These are phyloP conservation scores for Craniophora ligustri DNA, from an alignment of 2,888 invertebrate genomes.

Conservation along the genomic window DNA sequence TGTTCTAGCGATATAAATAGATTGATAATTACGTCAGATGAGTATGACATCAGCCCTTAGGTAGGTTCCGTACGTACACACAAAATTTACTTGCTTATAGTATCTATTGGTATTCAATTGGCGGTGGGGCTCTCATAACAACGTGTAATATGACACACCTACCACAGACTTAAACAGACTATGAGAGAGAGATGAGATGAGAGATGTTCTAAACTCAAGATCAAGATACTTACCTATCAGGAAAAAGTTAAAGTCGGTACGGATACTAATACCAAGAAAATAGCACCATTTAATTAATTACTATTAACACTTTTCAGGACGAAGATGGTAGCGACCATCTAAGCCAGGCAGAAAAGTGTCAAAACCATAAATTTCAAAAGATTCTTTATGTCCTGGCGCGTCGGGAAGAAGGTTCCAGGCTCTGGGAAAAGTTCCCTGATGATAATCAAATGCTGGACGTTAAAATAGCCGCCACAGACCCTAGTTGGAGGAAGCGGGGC, in stretches of 20 bases:
- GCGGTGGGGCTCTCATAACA: too few species aligned
- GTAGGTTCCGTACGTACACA: too few species aligned
- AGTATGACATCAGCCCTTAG: neutral
- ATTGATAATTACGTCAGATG: constrained; percentile 3
- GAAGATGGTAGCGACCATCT: constrained; percentile 71
- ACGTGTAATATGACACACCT: too few species aligned
- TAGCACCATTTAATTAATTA: too few species aligned
- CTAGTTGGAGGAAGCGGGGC: constrained; percentile 90
- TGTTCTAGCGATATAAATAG: constrained; percentile 5
- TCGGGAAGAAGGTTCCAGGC: constrained; percentile 87
- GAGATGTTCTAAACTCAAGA: too few species aligned
- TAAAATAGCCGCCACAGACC: constrained; percentile 91
- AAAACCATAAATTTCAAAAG: constrained; percentile 90
- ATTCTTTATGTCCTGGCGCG: constrained; percentile 89
- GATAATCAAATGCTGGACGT: constrained; percentile 88
- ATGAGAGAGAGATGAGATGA: too few species aligned
- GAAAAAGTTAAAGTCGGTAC: too few species aligned
- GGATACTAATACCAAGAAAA: too few species aligned
- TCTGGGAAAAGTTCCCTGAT: constrained; percentile 88
- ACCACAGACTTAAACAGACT: too few species aligned
- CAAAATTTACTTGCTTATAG: too few species aligned
- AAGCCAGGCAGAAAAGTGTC: constrained; percentile 83
- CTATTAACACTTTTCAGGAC: constrained; percentile 56
- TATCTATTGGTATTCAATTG: too few species aligned
- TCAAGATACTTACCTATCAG: too few species aligned